Conservation (phyloP, 2,888 invertebrate species). For the Pachymerium ferrugineum region DNA sequence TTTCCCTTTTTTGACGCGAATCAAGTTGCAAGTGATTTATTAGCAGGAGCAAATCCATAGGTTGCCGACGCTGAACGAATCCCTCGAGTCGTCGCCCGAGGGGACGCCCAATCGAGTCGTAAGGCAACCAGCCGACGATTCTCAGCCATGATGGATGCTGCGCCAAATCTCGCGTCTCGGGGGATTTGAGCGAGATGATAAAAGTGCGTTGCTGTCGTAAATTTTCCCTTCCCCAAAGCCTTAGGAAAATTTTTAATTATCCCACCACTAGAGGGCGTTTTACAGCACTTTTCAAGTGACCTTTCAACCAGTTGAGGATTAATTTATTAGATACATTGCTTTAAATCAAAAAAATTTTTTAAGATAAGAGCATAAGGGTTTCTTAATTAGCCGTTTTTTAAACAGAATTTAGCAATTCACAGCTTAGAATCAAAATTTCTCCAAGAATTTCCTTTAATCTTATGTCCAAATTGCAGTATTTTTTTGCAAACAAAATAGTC, state of each 20-base stretch:
- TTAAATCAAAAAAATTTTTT: too few relatives aligned
- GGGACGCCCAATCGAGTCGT: slow-evolving; percentile 14
- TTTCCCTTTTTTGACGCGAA: background rate
- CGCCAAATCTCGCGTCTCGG: slow-evolving; percentile 10
- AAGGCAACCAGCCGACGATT: slow-evolving; percentile 14
- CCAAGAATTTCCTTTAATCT: too few relatives aligned
- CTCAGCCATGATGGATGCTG: slow-evolving; percentile 18
- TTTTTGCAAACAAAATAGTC: too few relatives aligned
- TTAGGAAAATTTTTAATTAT: slow-evolving; percentile 5
- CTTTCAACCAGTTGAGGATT: background rate
- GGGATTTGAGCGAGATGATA: slow-evolving; percentile 21
- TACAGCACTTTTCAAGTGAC: slow-evolving; percentile 4
- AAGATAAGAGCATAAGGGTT: too few relatives aligned
- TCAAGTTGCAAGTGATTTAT: background rate
- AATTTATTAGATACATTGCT: slow-evolving; percentile 2
- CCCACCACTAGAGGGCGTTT: background rate
- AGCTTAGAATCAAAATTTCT: too few relatives aligned
- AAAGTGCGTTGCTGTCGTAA: slow-evolving; percentile 6
- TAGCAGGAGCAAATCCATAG: slow-evolving; percentile 6
- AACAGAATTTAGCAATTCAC: too few relatives aligned
- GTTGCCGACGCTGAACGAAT: background rate
- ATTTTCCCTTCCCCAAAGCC: background rate
- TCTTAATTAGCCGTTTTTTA: background rate
- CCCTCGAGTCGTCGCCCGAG: background rate
- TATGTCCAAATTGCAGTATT: too few relatives aligned